Evolutionary conservation across 2,113 vertebrate genomes (phyloP).

Genomic region (Tachycineta bicolor): DNA sequence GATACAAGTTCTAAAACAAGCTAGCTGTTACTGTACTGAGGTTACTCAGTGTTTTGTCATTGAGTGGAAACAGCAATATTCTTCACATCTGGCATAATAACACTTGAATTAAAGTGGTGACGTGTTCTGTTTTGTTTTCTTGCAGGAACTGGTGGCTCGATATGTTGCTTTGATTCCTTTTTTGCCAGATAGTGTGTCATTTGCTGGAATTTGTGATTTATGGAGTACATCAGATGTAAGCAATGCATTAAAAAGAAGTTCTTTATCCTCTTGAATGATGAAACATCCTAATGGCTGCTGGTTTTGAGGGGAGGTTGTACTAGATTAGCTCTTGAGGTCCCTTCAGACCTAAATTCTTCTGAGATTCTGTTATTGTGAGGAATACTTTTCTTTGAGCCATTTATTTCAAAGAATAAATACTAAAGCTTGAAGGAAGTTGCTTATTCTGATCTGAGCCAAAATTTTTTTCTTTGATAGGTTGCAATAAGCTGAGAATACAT

Average conservation of each 20-base stretch:
- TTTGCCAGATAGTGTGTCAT: conserved; percentile 89
- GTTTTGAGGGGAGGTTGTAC: background rate
- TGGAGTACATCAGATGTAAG: conserved; percentile 97
- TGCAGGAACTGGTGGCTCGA: conserved; percentile 85
- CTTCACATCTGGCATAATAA: background rate
- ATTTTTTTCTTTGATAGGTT: background rate
- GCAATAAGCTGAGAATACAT: background rate
- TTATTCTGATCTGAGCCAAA: background rate
- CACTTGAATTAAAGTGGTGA: background rate
- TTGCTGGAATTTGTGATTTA: conserved; percentile 88
- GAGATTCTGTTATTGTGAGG: background rate
- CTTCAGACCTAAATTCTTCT: background rate
- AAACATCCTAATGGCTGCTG: background rate
- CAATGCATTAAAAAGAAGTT: background rate
- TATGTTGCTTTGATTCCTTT: conserved; percentile 94
- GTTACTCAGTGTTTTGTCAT: background rate
- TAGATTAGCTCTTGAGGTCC: background rate
- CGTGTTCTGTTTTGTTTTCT: background rate
- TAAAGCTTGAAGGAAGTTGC: background rate
- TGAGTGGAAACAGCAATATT: background rate
- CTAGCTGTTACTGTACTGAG: background rate
- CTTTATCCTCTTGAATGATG: background rate
- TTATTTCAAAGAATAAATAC: background rate
- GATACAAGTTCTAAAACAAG: background rate
- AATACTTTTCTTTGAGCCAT: background rate